Conservation (phyloP, 2,888 invertebrate genomes). For the Drosophila helvetica region DNA sequence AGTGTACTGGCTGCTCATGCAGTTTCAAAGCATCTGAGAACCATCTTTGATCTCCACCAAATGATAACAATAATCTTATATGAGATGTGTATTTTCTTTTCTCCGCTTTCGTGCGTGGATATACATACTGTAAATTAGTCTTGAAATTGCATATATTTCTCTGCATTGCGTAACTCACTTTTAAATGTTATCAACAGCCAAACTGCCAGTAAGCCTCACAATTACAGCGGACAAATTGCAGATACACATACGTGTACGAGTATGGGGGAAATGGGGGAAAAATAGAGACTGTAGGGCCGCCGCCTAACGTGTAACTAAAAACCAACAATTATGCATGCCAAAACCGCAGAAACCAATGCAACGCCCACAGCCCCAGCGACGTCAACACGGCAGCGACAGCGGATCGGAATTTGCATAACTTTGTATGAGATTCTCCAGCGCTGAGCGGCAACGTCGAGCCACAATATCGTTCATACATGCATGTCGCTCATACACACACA, state of each 20-base stretch:
- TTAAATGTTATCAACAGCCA: slow-evolving; percentile 12
- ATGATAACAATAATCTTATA: too few relatives aligned
- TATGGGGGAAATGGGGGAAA: slow-evolving; percentile 8
- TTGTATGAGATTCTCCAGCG: slow-evolving; percentile 70
- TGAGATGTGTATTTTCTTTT: too few relatives aligned
- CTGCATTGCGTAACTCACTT: slow-evolving; percentile 1
- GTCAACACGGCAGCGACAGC: slow-evolving; percentile 29
- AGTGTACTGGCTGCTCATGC: not conserved
- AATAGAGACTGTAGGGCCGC: slow-evolving; percentile 16
- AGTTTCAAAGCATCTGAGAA: too few relatives aligned
- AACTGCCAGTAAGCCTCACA: slow-evolving; percentile 18
- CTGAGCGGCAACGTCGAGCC: slow-evolving; percentile 58
- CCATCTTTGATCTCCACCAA: too few relatives aligned
- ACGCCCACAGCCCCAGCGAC: slow-evolving; percentile 39
- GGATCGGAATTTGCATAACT: slow-evolving; percentile 75
- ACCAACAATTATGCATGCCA: slow-evolving; percentile 78
- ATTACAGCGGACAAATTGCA: slow-evolving; percentile 32
- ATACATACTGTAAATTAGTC: not conserved
- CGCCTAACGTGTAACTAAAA: slow-evolving; percentile 71
- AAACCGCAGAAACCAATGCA: slow-evolving; percentile 73
- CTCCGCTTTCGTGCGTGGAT: not conserved
- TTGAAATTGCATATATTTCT: not conserved
- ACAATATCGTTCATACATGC: slow-evolving; percentile 74
- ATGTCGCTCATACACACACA: slow-evolving; percentile 24
- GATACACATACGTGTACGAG: slow-evolving; percentile 13